Base-by-base conservation (phyloP, 2,888 invertebrate genomes). In the Rhynchonema sp. region DNA sequence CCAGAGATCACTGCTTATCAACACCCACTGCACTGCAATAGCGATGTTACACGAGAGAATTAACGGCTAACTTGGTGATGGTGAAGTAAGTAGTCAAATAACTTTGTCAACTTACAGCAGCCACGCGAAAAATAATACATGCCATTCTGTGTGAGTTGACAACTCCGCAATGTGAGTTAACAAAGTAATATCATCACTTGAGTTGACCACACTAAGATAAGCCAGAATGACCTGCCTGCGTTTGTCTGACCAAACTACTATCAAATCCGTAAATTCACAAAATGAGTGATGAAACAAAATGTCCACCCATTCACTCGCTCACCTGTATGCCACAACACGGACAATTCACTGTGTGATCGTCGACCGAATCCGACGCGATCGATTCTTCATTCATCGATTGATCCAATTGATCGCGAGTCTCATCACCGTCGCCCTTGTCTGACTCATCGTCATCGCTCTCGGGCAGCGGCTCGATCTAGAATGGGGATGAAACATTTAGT, bases 291-390 rank as follows among this genome's bases (percentile, higher is more conserved):
- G 17, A 38, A 38, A 38, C 38, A 38, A 38, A 38, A 6, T 13
- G 38, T 38, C 38, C 6, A 17, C 38, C 38, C 38, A 6, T 38
- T 38, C 38, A 38, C 9, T 49, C 20, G 3, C 23, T n/a, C 20
- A 49, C 49, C 49, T 49, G 20, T 6, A 49, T 23, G 0, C 94
- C 94, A 76, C 96, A 96, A 0, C 92, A 92, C 38, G 94, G 87
- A 74, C 96, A 96, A 74, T 89, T 89, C 81, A 89, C 86, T 58
- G 85, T 86, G 62, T 84, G 82, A 67, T 84, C 83, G 23, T 30
- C 55, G 28, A 20, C 65, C 56, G 58, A 20, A 6, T 23, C 55
- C 28, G 6, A 17, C 3, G 23, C 53, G 17, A 17, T 25, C 52
- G 52, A 13, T 6, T 38, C 38, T 38, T 38, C 38, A n/a, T n/a